A percentile compares a stretch with the other conserved stretches of the same genome.
phyloP scores from a whole-genome alignment of 2,113 vertebrate species.

The Verasper variegatus region DNA sequence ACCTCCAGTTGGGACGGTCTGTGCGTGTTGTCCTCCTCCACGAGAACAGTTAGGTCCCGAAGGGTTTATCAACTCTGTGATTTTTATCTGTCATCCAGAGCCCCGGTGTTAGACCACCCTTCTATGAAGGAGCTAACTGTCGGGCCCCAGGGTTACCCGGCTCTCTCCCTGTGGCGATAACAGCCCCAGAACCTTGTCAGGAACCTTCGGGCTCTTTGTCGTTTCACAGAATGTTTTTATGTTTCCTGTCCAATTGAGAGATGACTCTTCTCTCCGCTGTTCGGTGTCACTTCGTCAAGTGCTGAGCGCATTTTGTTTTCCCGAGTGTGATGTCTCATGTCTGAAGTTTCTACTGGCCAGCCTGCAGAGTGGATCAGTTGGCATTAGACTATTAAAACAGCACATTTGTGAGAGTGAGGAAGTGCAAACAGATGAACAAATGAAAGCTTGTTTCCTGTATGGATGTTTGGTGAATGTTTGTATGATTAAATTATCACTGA shows the following conservation, averaged over 20 bases:
- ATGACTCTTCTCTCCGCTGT: neutral
- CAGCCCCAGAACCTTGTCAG: slow-evolving; percentile 11
- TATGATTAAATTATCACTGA: slow-evolving; percentile 97
- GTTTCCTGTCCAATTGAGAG: slow-evolving; percentile 7
- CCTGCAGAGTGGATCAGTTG: slow-evolving; percentile 83
- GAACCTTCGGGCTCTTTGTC: neutral
- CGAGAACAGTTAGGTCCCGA: slow-evolving; percentile 28
- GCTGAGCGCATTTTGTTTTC: too few relatives aligned
- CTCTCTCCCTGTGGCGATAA: slow-evolving; percentile 27
- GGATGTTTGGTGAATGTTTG: slow-evolving; percentile 97
- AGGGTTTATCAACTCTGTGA: slow-evolving; percentile 30
- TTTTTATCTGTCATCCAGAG: slow-evolving; percentile 38
- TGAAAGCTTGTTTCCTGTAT: slow-evolving; percentile 84
- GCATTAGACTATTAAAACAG: slow-evolving; percentile 81
- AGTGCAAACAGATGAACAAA: slow-evolving; percentile 76
- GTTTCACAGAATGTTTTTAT: slow-evolving; percentile 8
- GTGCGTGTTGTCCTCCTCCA: neutral
- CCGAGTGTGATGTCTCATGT: neutral
- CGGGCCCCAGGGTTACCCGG: slow-evolving; percentile 20
- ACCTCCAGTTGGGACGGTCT: slow-evolving; percentile 7
- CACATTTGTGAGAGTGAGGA: slow-evolving; percentile 80
- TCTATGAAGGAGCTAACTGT: slow-evolving; percentile 23
- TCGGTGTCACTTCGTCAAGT: neutral
- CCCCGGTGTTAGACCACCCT: slow-evolving; percentile 9
- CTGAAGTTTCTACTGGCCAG: slow-evolving; percentile 60